Conservation (phyloP, 2,888 invertebrate genomes). For the Cosmia pyralina region DNA sequence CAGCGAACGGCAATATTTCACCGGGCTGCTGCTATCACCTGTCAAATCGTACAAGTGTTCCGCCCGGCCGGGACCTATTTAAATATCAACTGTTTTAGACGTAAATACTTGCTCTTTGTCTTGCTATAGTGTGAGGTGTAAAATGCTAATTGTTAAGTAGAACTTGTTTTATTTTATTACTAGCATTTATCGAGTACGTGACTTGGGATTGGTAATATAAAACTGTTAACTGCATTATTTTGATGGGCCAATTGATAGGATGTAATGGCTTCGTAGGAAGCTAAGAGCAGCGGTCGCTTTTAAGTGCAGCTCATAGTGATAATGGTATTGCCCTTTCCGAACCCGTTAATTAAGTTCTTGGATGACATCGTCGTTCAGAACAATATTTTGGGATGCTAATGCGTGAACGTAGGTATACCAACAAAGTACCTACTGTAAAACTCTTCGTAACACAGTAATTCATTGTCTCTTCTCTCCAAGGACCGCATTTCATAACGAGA, state of each 20-base stretch:
- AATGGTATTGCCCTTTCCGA: conserved; percentile 4
- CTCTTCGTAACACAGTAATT: conserved; percentile 66
- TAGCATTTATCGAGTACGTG: conserved; percentile 39
- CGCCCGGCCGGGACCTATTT: conserved; percentile 85
- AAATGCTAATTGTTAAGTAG: conserved; percentile 70
- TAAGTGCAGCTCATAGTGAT: conserved; percentile 15
- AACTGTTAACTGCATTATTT: conserved; percentile 50
- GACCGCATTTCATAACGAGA: conserved; percentile 78
- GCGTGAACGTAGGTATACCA: not conserved
- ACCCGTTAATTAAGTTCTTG: conserved; percentile 16
- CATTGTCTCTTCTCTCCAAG: conserved; percentile 70
- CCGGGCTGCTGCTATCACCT: conserved; percentile 84
- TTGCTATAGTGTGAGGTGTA: conserved; percentile 69
- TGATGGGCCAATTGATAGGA: conserved; percentile 36
- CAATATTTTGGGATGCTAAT: conserved; percentile 24
- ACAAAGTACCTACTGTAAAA: conserved; percentile 69
- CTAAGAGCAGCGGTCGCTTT: conserved; percentile 3
- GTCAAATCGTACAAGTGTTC: conserved; percentile 89
- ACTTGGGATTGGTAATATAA: conserved; percentile 44
- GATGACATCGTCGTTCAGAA: not conserved
- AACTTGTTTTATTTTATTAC: conserved; percentile 59
- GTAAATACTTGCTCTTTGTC: conserved; percentile 79
- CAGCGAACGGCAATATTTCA: conserved; percentile 83
- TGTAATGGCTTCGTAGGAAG: conserved; percentile 14
- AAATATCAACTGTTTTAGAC: conserved; percentile 86